Conservation (phyloP, 1,140 invertebrate species). For the Eupristina koningsbergeri region DNA sequence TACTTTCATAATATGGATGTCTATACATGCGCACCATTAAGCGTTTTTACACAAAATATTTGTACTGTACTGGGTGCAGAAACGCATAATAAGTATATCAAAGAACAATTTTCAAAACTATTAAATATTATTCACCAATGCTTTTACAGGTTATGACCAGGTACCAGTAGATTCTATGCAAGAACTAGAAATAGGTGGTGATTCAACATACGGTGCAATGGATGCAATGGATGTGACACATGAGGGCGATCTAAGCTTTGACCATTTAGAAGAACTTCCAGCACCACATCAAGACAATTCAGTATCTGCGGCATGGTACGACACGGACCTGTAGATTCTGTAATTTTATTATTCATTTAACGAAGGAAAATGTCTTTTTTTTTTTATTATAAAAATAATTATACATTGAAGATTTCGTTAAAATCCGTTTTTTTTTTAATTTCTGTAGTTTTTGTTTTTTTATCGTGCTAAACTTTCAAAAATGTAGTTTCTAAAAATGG, state of each 20-base stretch:
- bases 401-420: no score
- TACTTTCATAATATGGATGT: no score
- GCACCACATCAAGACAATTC: slow-evolving; percentile 91
- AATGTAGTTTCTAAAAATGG: not conserved
- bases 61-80: no score
- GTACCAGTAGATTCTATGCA: slow-evolving; percentile 97
- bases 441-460: not conserved
- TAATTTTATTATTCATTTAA: slow-evolving; percentile 17
- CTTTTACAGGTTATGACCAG: slow-evolving; percentile 89
- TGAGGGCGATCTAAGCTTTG: slow-evolving; percentile 85
- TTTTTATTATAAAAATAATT: slow-evolving; percentile 16
- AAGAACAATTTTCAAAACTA: not conserved
- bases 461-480: not conserved
- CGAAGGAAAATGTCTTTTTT: slow-evolving; percentile 10
- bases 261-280: slow-evolving; percentile 86
- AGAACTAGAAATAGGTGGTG: slow-evolving; percentile 91
- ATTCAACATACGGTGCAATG: slow-evolving; percentile 81
- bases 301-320: slow-evolving; percentile 94
- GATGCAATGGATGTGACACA: slow-evolving; percentile 89
- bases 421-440: not conserved
- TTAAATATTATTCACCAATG: not conserved
- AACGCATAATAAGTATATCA: not conserved
- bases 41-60: no score
- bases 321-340: slow-evolving; percentile 87
- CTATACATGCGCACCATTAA: no score